Evolutionary conservation across 2,888 invertebrate genomes (phyloP).

Genomic region (Tillus elongatus): DNA sequence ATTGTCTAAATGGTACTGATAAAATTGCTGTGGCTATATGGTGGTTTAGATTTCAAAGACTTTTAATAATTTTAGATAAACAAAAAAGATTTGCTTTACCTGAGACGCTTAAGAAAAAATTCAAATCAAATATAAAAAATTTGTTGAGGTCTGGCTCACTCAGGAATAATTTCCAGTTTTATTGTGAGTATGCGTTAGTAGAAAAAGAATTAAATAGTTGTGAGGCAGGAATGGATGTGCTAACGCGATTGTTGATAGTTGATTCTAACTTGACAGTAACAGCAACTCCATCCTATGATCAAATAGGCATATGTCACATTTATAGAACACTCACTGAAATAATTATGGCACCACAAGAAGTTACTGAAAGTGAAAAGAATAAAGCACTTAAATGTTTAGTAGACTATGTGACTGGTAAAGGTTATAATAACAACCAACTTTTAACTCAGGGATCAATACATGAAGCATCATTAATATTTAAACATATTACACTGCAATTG

Average conservation of each 20-base stretch:
- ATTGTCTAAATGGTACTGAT: conserved; percentile 43
- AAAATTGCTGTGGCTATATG: conserved; percentile 49
- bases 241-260: not conserved
- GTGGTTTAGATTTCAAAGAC: conserved; percentile 54
- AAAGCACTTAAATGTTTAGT: conserved; percentile 30
- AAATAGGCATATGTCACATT: conserved; percentile 37
- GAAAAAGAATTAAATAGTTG: conserved; percentile 47
- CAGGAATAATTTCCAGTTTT: conserved; percentile 49
- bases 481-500: conserved; percentile 31
- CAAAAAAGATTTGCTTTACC: conserved; percentile 41
- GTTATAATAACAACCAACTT: conserved; percentile 17
- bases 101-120: conserved; percentile 39
- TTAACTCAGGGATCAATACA: conserved; percentile 27
- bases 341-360: conserved; percentile 18
- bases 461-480: conserved; percentile 33
- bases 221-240: conserved; percentile 23
- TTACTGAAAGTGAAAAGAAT: conserved; percentile 18
- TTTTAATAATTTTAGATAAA: conserved; percentile 45
- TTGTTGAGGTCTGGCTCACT: conserved; percentile 48
- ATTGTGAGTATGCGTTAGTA: conserved; percentile 54
- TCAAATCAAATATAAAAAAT: conserved; percentile 47
- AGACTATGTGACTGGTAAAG: conserved; percentile 28
- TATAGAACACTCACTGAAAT: conserved; percentile 39
- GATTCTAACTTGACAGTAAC: not conserved
- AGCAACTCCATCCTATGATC: conserved; percentile 25